Conservation (phyloP, 2,888 invertebrate species). For the Pyrgus malvae region DNA sequence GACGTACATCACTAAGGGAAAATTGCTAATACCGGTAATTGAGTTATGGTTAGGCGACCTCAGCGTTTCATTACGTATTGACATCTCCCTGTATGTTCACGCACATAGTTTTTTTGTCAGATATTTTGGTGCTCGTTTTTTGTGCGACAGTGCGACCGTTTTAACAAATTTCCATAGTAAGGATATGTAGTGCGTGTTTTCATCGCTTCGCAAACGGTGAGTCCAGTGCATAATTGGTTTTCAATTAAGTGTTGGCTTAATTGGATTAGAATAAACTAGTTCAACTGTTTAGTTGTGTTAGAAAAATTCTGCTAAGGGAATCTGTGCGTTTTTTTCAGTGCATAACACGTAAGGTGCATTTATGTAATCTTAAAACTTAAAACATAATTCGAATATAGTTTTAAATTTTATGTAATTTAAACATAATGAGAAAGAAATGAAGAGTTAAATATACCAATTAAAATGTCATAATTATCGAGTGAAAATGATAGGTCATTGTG, state of each 20-base stretch:
- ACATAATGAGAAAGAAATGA: too few relatives aligned
- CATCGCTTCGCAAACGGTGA: slow-evolving; percentile 30
- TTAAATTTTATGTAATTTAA: too few relatives aligned
- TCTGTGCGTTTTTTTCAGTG: too few relatives aligned
- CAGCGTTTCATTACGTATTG: slow-evolving; percentile 63
- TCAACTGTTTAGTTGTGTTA: background rate
- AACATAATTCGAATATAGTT: too few relatives aligned
- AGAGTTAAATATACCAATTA: too few relatives aligned
- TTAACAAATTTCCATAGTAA: slow-evolving; percentile 6
- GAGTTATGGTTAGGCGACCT: slow-evolving; percentile 73
- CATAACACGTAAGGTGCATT: too few relatives aligned
- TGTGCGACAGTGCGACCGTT: background rate
- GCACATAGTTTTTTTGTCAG: slow-evolving; percentile 30
- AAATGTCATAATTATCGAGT: too few relatives aligned
- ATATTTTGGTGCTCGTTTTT: slow-evolving; percentile 1
- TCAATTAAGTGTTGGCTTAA: slow-evolving; percentile 12
- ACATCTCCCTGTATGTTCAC: slow-evolving; percentile 42
- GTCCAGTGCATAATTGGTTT: slow-evolving; percentile 25
- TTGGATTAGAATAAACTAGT: slow-evolving; percentile 10
- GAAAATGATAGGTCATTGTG: too few relatives aligned
- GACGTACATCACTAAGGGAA: slow-evolving; percentile 55
- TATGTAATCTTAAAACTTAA: too few relatives aligned
- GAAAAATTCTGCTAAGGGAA: background rate
- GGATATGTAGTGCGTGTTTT: slow-evolving; percentile 48
- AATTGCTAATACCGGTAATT: slow-evolving; percentile 79